Percentiles rank a stretch among this genome's conserved stretches.
These are phyloP conservation scores for Drosophila siamana DNA, from an alignment of 2,888 invertebrate species.

Conservation along the genomic window DNA sequence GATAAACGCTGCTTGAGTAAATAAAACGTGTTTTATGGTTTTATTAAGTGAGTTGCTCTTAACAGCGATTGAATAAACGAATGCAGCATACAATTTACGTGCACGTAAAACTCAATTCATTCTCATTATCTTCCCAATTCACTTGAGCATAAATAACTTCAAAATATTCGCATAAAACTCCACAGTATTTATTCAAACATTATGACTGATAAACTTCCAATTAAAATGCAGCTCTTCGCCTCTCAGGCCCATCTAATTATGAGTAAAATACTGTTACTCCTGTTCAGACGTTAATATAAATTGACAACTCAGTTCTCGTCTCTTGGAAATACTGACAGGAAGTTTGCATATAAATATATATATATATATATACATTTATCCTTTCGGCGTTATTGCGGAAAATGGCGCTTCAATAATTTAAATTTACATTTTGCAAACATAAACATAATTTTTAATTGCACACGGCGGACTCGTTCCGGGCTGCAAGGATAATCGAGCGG, in stretches of 20 bases:
- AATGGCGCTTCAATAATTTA: conserved; percentile 40
- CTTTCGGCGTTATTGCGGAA: conserved; percentile 2
- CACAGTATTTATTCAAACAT: neutral
- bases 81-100: neutral
- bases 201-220: neutral
- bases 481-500: conserved; percentile 42
- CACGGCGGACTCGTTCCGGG: conserved; percentile 59
- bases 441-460: conserved; percentile 75
- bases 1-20: conserved; percentile 20
- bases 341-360: conserved; percentile 1
- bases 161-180: too few species aligned
- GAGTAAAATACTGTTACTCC: neutral
- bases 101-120: too few species aligned
- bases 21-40: conserved; percentile 9
- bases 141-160: neutral
- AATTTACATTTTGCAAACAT: conserved; percentile 60
- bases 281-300: neutral
- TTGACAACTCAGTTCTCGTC: conserved; percentile 1
- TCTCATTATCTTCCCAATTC: neutral
- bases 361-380: neutral
- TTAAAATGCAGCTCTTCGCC: neutral
- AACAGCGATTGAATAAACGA: neutral
- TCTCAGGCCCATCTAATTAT: neutral
- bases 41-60: neutral
- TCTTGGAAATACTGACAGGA: neutral